Conservation (phyloP, 2,113 vertebrate species). For the Oncorhynchus tshawytscha region DNA sequence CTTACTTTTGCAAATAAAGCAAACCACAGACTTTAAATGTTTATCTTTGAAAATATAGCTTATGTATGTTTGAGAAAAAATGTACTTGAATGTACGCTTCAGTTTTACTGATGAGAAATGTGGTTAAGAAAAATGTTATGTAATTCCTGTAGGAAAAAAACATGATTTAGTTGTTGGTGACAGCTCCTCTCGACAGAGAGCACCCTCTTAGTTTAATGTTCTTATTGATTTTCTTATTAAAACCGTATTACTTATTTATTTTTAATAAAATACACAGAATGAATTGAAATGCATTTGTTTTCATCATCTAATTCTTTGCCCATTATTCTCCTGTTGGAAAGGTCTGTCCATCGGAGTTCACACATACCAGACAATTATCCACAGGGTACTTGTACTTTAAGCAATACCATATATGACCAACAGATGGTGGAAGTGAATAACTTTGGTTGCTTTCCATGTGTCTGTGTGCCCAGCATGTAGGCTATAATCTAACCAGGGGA, state of each 20-base stretch:
- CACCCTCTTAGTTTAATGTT: constrained; percentile 8
- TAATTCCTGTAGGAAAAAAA: neutral
- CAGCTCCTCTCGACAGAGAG: constrained; percentile 9
- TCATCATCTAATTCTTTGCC: too few species aligned
- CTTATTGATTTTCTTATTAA: too few species aligned
- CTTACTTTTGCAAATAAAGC: constrained; percentile 15
- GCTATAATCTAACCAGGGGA: neutral
- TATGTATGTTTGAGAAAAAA: neutral
- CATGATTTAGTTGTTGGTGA: neutral
- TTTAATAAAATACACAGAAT: too few species aligned
- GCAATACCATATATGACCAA: constrained; percentile 49
- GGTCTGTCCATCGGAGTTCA: neutral
- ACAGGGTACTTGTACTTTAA: constrained; percentile 2
- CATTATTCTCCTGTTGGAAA: too few species aligned
- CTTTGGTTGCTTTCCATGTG: neutral
- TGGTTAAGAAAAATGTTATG: neutral
- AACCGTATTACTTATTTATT: too few species aligned
- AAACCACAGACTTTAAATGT: too few species aligned
- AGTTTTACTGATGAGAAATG: neutral
- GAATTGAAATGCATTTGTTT: too few species aligned
- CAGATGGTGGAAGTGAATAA: constrained; percentile 38
- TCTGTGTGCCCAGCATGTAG: neutral
- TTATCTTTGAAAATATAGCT: neutral
- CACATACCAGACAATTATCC: neutral
- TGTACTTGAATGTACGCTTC: neutral